phyloP scores from a whole-genome alignment of 2,888 invertebrate species.

The Scaptomyza tumidula region DNA sequence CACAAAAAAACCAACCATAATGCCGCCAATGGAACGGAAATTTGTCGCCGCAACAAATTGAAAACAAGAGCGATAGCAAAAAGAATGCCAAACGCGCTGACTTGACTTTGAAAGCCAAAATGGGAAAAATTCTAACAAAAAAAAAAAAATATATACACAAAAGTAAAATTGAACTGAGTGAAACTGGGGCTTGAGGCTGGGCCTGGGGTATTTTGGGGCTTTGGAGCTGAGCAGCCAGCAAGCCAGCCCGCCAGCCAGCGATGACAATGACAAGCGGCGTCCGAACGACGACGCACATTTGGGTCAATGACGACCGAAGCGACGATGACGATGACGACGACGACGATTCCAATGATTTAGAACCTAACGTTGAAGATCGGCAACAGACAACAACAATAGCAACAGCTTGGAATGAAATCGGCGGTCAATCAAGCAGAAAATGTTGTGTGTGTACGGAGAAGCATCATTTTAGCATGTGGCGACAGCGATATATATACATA shows the following conservation, averaged over 20 bases:
- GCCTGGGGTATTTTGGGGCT: conserved; percentile 7
- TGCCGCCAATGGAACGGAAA: conserved; percentile 75
- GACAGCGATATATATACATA: conserved; percentile 53
- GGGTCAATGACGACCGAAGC: conserved; percentile 77
- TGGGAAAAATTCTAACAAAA: conserved; percentile 47
- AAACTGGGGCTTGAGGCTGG: conserved; percentile 16
- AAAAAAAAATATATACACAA: conserved; percentile 8
- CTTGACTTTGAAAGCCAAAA: conserved; percentile 65
- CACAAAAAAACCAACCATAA: conserved; percentile 33
- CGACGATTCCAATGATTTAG: conserved; percentile 72
- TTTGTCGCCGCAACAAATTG: conserved; percentile 79
- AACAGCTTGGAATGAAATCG: conserved; percentile 51
- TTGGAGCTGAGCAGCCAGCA: conserved; percentile 28
- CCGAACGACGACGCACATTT: conserved; percentile 73
- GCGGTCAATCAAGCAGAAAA: conserved; percentile 76
- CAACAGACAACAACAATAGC: conserved; percentile 31
- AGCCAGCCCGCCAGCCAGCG: conserved; percentile 25
- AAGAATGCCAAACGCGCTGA: conserved; percentile 38
- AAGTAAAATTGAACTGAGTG: conserved; percentile 5
- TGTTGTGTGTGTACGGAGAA: conserved; percentile 58
- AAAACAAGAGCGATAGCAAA: conserved; percentile 41
- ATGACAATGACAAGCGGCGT: conserved; percentile 74
- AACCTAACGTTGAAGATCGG: conserved; percentile 56
- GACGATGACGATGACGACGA: conserved; percentile 20
- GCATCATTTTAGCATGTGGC: conserved; percentile 77